Evolutionary conservation across 2,888 invertebrate species (phyloP), one percentile per base, ranked within the genome.

Genomic region (Torymus texanus): DNA sequence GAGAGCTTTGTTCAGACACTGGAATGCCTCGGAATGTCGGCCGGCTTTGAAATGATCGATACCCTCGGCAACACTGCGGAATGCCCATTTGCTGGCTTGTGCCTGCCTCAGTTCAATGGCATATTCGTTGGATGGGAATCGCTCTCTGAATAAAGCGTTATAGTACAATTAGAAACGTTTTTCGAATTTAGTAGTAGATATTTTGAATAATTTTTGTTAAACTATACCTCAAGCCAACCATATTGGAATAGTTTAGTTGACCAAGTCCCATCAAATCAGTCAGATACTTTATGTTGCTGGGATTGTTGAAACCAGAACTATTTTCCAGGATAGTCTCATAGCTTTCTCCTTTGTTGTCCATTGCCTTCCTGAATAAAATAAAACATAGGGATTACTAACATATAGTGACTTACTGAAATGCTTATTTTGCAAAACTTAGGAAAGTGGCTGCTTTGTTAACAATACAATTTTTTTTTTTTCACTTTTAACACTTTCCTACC

Each of bases 41-140:
- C 97, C 97, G 65, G 95, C 95, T 91, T 98, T 98, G 91, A 98
- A 98, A 91, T 96, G 96, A 88, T 96, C 95, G 86, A 98, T 97
- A 29, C 98, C 98, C 90, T 97, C 97, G n/a, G 97, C 97, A 29
- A 98, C 98, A 88, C 92, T 92, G 90, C 96, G 94, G 91, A 97
- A 97, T 1, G 97, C 97, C 97, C 97, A 97, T 90, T 97, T 97
- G 89, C 96, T 95, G 67, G 97, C 97, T 91, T 98, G 98, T 24
- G 95, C 93, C 91, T 97, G 96, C 80, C 97, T 94, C 84, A 98
- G 92, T 90, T 96, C 96, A 85, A 93, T 93, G 58, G 97, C 96
- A 91, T 95, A 96, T 86, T 97, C 97, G 84, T 94, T 92, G 82
- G 95, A 93, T 55, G 95, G 93, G 88, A 96, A 96, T 87, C 94